Evolutionary conservation across 2,113 vertebrate genomes (phyloP), one percentile per base, ranked within the genome.

Genomic region (Equus quagga): DNA sequence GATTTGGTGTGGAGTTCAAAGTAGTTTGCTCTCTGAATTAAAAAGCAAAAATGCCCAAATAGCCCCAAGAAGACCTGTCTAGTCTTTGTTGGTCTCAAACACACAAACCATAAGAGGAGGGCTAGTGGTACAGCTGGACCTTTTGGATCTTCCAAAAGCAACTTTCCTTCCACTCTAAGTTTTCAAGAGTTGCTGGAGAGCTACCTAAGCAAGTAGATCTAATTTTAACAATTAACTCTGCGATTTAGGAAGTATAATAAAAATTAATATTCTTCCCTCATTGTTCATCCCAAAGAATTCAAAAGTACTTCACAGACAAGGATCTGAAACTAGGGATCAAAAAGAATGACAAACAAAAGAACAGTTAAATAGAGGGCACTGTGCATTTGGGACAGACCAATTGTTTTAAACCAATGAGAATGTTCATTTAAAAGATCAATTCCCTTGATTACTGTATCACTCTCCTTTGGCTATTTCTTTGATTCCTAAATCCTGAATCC

Each of bases 1-100:
- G 41, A 83, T 95, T 60, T 60, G 41, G 79, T 31, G 58, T 65
- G 58, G 56, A 65, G 33, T 89, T 93, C 81, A 81, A 96, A 89
- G 91, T 18, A 97, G 67, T 85, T 86, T 67, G 41, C 26, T 95
- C 81, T 93, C 44, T 91, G 58, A 95, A 93, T 95, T 89, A 81
- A 89, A 89, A 41, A 60, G 41, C 94, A 96, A 88, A 91, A 70
- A 44, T 85, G 79, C 36, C 56, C 79, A 51, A 9, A 54, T 24
- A 58, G 49, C 23, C 44, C 58, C 31, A 24, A 60, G 28, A 58
- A 89, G 7, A 70, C 19, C 79, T 85, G 93, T 86, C 89, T 79
- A 44, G 18, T 88, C 26, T 96, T 93, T 89, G 49, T 51, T 2
- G 6, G 26, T 86, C 87, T 84, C 82, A 95, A 93, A 89, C 58